phyloP scores from a whole-genome alignment of 2,888 invertebrate species.

The Phanerotoma sp. region DNA sequence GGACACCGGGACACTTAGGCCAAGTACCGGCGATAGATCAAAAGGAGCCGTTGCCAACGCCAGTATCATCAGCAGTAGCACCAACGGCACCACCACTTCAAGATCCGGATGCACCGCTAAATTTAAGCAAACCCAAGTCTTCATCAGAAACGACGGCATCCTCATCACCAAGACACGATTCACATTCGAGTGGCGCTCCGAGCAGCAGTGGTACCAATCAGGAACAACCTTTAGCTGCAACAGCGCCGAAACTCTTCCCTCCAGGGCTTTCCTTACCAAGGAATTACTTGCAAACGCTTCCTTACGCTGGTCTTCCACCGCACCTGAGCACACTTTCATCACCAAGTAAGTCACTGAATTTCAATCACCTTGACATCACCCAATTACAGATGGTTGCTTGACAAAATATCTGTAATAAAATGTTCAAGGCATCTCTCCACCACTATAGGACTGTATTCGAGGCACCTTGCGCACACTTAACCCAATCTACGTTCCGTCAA shows the following conservation, averaged over 20 bases:
- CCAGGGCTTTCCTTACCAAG: slow-evolving; percentile 64
- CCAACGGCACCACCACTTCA: slow-evolving; percentile 54
- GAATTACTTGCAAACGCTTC: slow-evolving; percentile 60
- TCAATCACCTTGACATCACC: too few relatives aligned
- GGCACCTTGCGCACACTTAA: too few relatives aligned
- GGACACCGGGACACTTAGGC: slow-evolving; percentile 74
- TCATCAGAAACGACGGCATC: slow-evolving; percentile 56
- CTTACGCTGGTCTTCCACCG: slow-evolving; percentile 65
- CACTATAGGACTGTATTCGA: too few relatives aligned
- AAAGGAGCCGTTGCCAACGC: slow-evolving; percentile 54
- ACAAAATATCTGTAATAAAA: too few relatives aligned
- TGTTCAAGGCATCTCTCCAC: too few relatives aligned
- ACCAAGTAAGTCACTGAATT: slow-evolving; percentile 49
- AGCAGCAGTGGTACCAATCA: slow-evolving; percentile 51
- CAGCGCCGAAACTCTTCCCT: slow-evolving; percentile 63
- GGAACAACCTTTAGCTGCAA: slow-evolving; percentile 62
- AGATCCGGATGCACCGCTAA: slow-evolving; percentile 82
- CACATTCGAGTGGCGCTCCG: slow-evolving; percentile 55
- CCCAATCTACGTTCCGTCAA: too few relatives aligned
- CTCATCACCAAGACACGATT: slow-evolving; percentile 60
- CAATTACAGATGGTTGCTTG: too few relatives aligned
- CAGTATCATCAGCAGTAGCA: slow-evolving; percentile 51
- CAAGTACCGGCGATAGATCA: slow-evolving; percentile 64
- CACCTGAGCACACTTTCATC: slow-evolving; percentile 61
- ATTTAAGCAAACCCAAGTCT: slow-evolving; percentile 82